Evolutionary conservation across 2,113 vertebrate genomes (phyloP).

Genomic region (Hydrolagus affinis): DNA sequence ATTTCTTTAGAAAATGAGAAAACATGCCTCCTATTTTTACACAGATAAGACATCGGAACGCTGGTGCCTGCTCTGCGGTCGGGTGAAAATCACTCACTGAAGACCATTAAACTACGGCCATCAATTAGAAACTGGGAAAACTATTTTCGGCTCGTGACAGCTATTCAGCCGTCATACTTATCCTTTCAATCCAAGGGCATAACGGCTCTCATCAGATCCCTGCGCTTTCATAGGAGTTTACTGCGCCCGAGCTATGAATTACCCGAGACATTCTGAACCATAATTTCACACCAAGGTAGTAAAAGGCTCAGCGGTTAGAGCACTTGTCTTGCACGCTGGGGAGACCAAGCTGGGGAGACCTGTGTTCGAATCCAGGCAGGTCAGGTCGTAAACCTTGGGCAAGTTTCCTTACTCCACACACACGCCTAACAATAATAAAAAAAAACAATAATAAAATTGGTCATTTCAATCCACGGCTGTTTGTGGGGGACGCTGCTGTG

Average conservation of each 20-base stretch:
- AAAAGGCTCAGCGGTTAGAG: too few relatives aligned
- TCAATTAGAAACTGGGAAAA: not conserved
- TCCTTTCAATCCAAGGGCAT: not conserved
- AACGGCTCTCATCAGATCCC: not conserved
- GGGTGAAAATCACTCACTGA: not conserved
- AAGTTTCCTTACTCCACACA: too few relatives aligned
- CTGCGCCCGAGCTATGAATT: not conserved
- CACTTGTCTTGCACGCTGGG: too few relatives aligned
- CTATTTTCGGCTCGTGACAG: not conserved
- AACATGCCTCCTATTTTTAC: not conserved
- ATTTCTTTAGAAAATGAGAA: not conserved
- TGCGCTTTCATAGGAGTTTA: not conserved
- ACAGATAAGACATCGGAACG: too few relatives aligned
- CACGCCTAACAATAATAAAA: too few relatives aligned
- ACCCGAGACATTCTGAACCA: not conserved
- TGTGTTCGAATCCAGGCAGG: too few relatives aligned
- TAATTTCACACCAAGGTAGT: too few relatives aligned
- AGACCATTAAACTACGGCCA: not conserved
- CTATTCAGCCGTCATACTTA: not conserved
- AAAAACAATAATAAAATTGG: too few relatives aligned
- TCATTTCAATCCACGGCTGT: too few relatives aligned
- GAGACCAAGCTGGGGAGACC: too few relatives aligned
- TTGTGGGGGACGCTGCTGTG: too few relatives aligned
- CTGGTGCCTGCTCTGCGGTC: not conserved
- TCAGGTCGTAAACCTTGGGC: too few relatives aligned